A percentile compares a stretch with the other conserved stretches of the same genome.
Evolutionary conservation across 2,797 vertebrate species (phyloP).

Genomic region (Sebastiscus tertius): DNA sequence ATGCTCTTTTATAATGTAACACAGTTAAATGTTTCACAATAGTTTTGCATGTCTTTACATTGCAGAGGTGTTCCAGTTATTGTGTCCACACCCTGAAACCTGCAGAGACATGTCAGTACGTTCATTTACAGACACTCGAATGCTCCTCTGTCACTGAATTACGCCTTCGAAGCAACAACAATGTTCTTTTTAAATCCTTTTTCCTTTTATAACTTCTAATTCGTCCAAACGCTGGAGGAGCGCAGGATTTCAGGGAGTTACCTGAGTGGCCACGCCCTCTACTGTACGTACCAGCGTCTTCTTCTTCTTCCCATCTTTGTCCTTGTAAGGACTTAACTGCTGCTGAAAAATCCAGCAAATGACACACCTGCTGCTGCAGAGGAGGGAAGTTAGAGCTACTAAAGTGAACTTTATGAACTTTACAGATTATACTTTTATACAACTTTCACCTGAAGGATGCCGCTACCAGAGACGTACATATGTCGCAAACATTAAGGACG

Average conservation of each 20-base stretch:
- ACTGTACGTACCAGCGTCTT: background rate
- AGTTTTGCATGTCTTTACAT: background rate
- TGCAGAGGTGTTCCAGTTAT: background rate
- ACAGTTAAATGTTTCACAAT: background rate
- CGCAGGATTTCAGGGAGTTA: background rate
- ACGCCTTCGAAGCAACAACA: fast-evolving
- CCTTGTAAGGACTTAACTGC: constrained; percentile 49
- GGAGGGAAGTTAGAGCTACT: background rate
- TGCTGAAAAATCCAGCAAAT: background rate
- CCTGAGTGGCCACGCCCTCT: background rate
- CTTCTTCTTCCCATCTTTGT: background rate
- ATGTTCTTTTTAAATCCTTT: background rate
- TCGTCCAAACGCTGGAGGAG: background rate
- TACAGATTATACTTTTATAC: background rate
- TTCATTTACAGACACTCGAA: background rate
- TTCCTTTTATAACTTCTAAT: background rate
- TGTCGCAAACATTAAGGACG: too few relatives aligned
- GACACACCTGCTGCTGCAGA: constrained; percentile 15
- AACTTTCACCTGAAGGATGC: background rate
- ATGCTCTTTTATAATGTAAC: background rate
- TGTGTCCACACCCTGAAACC: constrained; percentile 34
- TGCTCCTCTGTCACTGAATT: background rate
- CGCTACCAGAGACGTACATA: too few relatives aligned
- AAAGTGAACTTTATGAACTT: background rate
- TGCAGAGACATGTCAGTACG: background rate